Evolutionary conservation across 2,888 invertebrate genomes (phyloP).

Genomic region (Temnothorax rugatulus): DNA sequence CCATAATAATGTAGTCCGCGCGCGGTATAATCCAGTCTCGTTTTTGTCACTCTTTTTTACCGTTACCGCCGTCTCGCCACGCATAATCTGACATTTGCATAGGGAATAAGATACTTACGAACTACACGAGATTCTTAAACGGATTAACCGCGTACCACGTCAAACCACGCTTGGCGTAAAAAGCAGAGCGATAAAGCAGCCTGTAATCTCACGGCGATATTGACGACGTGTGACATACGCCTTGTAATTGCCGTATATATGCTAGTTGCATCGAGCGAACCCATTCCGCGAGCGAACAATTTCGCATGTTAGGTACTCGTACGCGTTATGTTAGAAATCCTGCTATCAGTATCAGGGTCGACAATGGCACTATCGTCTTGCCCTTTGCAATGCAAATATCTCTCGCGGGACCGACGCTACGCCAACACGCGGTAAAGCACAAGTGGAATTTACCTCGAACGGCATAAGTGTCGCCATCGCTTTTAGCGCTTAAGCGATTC

Average conservation of each 20-base stretch:
- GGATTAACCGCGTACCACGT: slow-evolving; percentile 17
- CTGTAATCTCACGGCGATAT: background rate
- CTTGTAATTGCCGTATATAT: background rate
- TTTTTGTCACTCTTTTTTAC: background rate
- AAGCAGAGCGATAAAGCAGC: background rate
- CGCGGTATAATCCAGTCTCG: background rate
- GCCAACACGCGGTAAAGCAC: slow-evolving; percentile 19
- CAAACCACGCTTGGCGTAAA: background rate
- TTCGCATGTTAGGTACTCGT: slow-evolving; percentile 41
- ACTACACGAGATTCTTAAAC: slow-evolving; percentile 3
- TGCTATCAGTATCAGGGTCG: slow-evolving; percentile 37
- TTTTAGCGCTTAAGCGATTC: slow-evolving; percentile 72
- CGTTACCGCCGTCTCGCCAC: too few relatives aligned
- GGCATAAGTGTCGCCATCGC: slow-evolving; percentile 73
- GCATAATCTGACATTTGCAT: slow-evolving; percentile 24
- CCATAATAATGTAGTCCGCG: background rate
- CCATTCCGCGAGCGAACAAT: slow-evolving; percentile 49
- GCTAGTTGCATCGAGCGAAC: background rate
- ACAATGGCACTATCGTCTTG: slow-evolving; percentile 69
- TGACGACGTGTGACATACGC: slow-evolving; percentile 2
- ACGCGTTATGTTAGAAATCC: slow-evolving; percentile 64
- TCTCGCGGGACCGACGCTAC: slow-evolving; percentile 13
- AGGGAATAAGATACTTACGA: slow-evolving; percentile 10
- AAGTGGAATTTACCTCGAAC: slow-evolving; percentile 36
- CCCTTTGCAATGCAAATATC: slow-evolving; percentile 75